phyloP scores from a whole-genome alignment of 2,888 invertebrate species.

The Parnassius apollo region DNA sequence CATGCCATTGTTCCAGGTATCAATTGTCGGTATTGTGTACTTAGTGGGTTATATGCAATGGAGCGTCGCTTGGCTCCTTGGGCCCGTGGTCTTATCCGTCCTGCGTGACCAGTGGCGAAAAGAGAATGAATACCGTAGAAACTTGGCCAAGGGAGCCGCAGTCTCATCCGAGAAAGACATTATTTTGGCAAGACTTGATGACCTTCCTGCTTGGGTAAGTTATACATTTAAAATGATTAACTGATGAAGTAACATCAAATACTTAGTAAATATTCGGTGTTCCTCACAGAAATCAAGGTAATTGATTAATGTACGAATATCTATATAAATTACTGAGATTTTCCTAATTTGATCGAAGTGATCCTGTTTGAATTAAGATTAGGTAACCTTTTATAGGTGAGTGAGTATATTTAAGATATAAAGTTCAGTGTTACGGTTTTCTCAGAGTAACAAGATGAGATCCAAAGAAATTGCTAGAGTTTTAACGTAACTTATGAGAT shows the following conservation, averaged over 20 bases:
- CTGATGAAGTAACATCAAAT: too few relatives aligned
- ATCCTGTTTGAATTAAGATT: too few relatives aligned
- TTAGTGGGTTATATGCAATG: conserved; percentile 92
- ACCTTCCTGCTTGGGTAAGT: conserved; percentile 95
- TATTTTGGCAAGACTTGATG: conserved; percentile 92
- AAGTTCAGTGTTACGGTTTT: not conserved
- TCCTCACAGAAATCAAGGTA: too few relatives aligned
- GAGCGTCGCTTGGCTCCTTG: conserved; percentile 93
- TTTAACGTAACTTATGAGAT: too few relatives aligned
- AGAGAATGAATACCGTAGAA: conserved; percentile 86
- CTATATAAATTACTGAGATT: too few relatives aligned
- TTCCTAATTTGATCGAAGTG: too few relatives aligned
- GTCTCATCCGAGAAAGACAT: conserved; percentile 91
- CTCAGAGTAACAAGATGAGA: too few relatives aligned
- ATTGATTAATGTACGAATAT: too few relatives aligned
- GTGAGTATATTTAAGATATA: too few relatives aligned
- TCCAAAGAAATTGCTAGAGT: not conserved
- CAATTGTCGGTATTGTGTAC: conserved; percentile 88
- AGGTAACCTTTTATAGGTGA: too few relatives aligned
- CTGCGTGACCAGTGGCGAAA: conserved; percentile 90
- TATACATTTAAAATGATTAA: too few relatives aligned
- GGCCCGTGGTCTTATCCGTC: conserved; percentile 89
- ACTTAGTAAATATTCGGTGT: too few relatives aligned
- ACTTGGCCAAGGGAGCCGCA: conserved; percentile 89
- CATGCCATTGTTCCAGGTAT: conserved; percentile 66